These are phyloP conservation scores for Dolichomitus sp. DNA, from an alignment of 2,888 invertebrate species.

Conservation along the genomic window DNA sequence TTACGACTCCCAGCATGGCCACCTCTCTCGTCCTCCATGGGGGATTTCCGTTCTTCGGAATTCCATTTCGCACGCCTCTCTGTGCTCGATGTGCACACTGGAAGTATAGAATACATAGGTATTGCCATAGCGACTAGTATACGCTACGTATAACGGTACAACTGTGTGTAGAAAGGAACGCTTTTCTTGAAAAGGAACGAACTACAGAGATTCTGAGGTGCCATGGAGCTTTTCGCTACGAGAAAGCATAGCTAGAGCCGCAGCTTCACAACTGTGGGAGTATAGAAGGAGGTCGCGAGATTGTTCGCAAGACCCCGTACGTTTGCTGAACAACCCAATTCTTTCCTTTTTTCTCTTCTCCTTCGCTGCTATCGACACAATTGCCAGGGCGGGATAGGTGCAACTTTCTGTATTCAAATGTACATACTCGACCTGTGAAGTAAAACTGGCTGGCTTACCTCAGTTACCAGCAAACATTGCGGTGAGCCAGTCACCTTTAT, in stretches of 20 bases:
- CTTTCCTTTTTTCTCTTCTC: constrained; percentile 9
- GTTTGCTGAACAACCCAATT: not conserved
- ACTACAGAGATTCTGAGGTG: constrained; percentile 7
- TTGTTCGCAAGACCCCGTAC: constrained; percentile 24
- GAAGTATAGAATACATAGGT: constrained; percentile 45
- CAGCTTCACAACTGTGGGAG: constrained; percentile 1
- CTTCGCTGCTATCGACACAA: constrained; percentile 37
- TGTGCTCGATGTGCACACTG: constrained; percentile 49
- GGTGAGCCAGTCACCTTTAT: constrained; percentile 6
- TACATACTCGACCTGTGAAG: constrained; percentile 5
- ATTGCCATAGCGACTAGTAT: constrained; percentile 59
- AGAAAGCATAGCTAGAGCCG: constrained; percentile 24
- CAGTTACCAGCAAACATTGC: constrained; percentile 8
- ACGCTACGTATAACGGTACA: constrained; percentile 17
- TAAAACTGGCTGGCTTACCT: constrained; percentile 2
- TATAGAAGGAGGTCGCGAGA: not conserved
- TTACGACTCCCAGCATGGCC: constrained; percentile 63
- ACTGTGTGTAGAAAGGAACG: not conserved
- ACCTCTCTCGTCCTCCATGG: constrained; percentile 40
- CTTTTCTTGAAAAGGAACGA: constrained; percentile 11
- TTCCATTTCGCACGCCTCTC: constrained; percentile 65
- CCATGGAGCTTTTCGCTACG: constrained; percentile 16
- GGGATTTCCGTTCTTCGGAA: constrained; percentile 61
- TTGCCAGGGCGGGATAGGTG: constrained; percentile 17
- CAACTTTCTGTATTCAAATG: not conserved